phyloP scores from a whole-genome alignment of 2,113 vertebrate genomes.

The Cynopterus brachyotis region DNA sequence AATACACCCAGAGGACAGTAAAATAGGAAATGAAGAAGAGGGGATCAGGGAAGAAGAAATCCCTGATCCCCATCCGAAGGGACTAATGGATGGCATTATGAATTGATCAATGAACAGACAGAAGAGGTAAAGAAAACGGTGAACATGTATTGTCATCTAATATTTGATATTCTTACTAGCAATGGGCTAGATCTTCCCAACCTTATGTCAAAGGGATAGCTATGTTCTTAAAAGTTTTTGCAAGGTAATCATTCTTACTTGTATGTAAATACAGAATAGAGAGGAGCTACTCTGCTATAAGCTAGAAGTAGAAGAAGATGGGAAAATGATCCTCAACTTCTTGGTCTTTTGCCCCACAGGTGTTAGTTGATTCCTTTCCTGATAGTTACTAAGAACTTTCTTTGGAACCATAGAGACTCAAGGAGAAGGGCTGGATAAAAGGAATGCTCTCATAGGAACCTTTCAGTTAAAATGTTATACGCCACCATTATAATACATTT shows the following conservation, averaged over 20 bases:
- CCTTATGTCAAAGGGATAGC: not conserved
- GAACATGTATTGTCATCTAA: not conserved
- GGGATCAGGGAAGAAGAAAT: not conserved
- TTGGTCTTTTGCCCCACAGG: not conserved
- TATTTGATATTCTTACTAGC: not conserved
- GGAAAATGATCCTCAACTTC: not conserved
- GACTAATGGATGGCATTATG: not conserved
- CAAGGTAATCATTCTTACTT: not conserved
- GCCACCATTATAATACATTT: not conserved
- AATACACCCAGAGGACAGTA: not conserved
- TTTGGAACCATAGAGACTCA: not conserved
- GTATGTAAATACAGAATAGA: not conserved
- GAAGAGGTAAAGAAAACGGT: not conserved
- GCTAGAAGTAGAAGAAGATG: accelerated
- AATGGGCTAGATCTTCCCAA: not conserved
- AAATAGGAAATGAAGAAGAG: not conserved
- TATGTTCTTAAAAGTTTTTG: not conserved
- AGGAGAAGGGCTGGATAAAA: not conserved
- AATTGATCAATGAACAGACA: not conserved
- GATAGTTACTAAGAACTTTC: not conserved
- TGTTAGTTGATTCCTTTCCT: not conserved
- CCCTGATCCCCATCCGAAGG: not conserved
- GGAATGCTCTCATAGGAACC: not conserved
- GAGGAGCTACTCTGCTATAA: not conserved
- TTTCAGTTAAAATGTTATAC: not conserved